phyloP scores from a whole-genome alignment of 1,140 invertebrate genomes.

The Pseudachorutes palmiensis region DNA sequence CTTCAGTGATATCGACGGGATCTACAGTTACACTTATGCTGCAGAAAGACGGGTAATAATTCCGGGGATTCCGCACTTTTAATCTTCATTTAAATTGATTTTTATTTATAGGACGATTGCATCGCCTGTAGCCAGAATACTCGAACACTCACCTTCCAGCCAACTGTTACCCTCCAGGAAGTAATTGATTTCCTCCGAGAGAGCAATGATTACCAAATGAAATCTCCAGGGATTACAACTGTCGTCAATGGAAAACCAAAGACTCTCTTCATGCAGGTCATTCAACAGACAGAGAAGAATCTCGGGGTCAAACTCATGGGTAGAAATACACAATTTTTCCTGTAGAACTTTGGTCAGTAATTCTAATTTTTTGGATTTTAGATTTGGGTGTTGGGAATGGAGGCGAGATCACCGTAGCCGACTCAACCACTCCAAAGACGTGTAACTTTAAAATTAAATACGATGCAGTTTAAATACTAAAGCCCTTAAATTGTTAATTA shows the following conservation, averaged over 20 bases:
- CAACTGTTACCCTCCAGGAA: slow-evolving; percentile 54
- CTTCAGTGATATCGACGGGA: slow-evolving; percentile 91
- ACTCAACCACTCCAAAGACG: slow-evolving; percentile 76
- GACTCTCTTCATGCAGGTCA: slow-evolving; percentile 85
- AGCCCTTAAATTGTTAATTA: not conserved
- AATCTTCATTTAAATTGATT: not conserved
- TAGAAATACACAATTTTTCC: slow-evolving; percentile 39
- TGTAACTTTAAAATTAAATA: slow-evolving; percentile 49
- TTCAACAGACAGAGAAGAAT: slow-evolving; percentile 69
- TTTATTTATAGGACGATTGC: slow-evolving; percentile 59
- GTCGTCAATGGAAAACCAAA: slow-evolving; percentile 71
- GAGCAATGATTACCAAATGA: slow-evolving; percentile 68
- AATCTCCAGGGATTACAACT: slow-evolving; percentile 75
- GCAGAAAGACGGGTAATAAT: slow-evolving; percentile 62
- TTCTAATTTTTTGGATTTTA: slow-evolving; percentile 6
- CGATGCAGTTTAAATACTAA: not conserved
- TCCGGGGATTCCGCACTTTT: slow-evolving; percentile 6
- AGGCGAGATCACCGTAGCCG: slow-evolving; percentile 76
- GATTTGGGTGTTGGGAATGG: slow-evolving; percentile 76
- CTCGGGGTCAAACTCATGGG: slow-evolving; percentile 69
- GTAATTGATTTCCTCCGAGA: slow-evolving; percentile 72
- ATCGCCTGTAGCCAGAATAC: slow-evolving; percentile 55
- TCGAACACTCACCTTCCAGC: slow-evolving; percentile 16
- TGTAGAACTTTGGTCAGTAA: not conserved
- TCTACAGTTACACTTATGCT: slow-evolving; percentile 92